These are phyloP conservation scores for Dermochelys coriacea DNA, from an alignment of 2,797 vertebrate species.

Conservation along the genomic window DNA sequence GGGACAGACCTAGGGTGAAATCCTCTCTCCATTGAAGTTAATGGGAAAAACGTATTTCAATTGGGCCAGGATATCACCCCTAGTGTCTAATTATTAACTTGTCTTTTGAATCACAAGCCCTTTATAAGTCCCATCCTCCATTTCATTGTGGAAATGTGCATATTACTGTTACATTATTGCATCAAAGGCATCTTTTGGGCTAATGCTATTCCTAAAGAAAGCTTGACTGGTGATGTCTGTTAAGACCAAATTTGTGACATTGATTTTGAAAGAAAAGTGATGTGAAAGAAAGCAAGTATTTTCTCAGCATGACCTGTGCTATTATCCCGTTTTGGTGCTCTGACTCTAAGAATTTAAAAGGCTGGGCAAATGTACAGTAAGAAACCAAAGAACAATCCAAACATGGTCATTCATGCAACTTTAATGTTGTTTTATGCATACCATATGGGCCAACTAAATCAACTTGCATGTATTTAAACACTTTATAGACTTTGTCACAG, in stretches of 20 bases:
- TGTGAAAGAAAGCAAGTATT: neutral
- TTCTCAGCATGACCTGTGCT: constrained; percentile 26
- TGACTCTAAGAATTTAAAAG: constrained; percentile 41
- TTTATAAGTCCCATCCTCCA: constrained; percentile 51
- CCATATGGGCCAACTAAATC: neutral
- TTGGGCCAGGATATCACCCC: neutral
- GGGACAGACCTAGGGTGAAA: neutral
- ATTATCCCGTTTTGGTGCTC: neutral
- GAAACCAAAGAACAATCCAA: constrained; percentile 2
- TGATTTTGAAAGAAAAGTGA: constrained; percentile 39
- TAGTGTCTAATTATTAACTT: constrained; percentile 25
- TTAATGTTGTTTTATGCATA: constrained; percentile 22
- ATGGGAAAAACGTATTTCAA: neutral
- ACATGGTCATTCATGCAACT: constrained; percentile 7
- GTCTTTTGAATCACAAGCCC: constrained; percentile 25
- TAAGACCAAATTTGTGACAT: constrained; percentile 12
- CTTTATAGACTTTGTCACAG: neutral
- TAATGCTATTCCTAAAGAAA: constrained; percentile 44
- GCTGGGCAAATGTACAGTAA: constrained; percentile 13
- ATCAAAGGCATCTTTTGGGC: constrained; percentile 42
- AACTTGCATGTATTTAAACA: constrained; percentile 35
- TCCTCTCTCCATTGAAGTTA: neutral
- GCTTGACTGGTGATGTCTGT: neutral
- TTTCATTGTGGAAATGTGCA: constrained; percentile 52
- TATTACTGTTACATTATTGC: constrained; percentile 57